Evolutionary conservation across 2,888 invertebrate species (phyloP), one percentile per base, ranked within the genome.

Genomic region (Zhengitettix transpicula): DNA sequence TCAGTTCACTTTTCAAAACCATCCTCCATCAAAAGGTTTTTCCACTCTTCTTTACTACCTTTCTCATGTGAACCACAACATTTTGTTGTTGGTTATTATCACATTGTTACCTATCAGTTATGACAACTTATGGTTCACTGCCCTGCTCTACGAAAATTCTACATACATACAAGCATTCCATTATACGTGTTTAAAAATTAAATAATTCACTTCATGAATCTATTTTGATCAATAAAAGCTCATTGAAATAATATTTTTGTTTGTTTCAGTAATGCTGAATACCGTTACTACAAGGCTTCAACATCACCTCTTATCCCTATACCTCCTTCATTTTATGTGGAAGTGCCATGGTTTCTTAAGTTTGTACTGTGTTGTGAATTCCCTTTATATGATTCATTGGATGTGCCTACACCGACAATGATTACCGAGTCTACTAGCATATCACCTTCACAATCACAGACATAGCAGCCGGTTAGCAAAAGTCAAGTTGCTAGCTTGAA

Each of bases 221-320:
- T 3, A 54, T 14, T 16, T 16, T 58, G 42, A 40, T 55, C 60
- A 47, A 47, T 14, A 14, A 2, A 47, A 47, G 12, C n/a, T 42
- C 17, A 16, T 58, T 28, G 28, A 15, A 54, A 28, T 15, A 14
- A 54, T 28, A n/a, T 14, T 16, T 10, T 15, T 58, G 5, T 52
- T n/a, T 58, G 63, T 75, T 75, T 12, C 72, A 88, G 87, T 73
- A 85, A 87, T 74, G 82, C 88, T 59, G 87, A 89, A 69, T 94
- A 94, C 74, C 81, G 88, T 64, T 85, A 85, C 71, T 94, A 93
- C 74, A 94, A 94, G 73, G 78, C 83, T 55, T 87, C 87, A 3
- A 94, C 93, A 55, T 93, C 93, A 61, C 91, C 92, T 1, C 73
- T 94, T 67, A 88, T 94, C 71, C 93, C 91, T 9, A 83, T 94